A percentile compares a stretch with the other conserved stretches of the same genome.
Conservation (phyloP, 2,113 vertebrate species). For the Elaphurus davidianus region DNA sequence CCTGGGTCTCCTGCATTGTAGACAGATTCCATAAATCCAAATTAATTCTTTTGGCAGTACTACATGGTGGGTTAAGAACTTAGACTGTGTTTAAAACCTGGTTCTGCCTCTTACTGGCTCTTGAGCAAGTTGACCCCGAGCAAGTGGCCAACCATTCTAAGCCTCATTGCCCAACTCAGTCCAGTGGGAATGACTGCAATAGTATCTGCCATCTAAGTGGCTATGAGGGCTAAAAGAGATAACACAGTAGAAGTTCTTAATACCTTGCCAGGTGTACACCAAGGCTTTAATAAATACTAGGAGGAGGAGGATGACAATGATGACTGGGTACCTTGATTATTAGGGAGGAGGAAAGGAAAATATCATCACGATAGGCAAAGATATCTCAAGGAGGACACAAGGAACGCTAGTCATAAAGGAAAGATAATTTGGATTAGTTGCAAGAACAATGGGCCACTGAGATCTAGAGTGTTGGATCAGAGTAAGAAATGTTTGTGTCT, state of each 20-base stretch:
- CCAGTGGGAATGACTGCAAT: not conserved
- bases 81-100: not conserved
- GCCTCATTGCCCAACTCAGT: not conserved
- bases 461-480: not conserved
- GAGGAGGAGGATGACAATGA: not conserved
- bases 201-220: not conserved
- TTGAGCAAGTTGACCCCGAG: not conserved
- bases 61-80: not conserved
- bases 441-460: not conserved
- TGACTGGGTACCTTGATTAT: not conserved
- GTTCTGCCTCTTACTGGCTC: not conserved
- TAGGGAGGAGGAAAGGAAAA: not conserved
- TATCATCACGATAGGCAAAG: not conserved
- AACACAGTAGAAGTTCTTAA: not conserved
- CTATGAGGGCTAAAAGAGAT: not conserved
- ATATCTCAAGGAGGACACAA: not conserved
- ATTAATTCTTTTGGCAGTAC: not conserved
- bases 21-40: not conserved
- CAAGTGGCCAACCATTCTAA: not conserved
- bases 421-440: not conserved
- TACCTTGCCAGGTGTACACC: not conserved
- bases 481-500: not conserved
- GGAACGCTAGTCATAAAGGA: not conserved
- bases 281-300: not conserved
- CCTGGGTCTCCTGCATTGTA: not conserved